phyloP scores from a whole-genome alignment of 2,797 vertebrate species.

The Morus bassanus region DNA sequence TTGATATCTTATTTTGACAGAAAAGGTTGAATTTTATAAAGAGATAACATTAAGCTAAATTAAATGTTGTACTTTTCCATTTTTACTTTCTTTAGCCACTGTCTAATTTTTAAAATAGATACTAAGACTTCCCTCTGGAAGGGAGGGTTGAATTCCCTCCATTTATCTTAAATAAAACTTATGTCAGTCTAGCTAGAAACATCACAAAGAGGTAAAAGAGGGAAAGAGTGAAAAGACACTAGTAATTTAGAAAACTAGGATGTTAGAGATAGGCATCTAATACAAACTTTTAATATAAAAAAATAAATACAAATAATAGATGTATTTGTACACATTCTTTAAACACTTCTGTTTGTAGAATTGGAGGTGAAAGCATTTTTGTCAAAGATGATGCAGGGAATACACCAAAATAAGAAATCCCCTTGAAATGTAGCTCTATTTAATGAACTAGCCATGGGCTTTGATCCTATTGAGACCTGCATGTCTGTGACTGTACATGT shows the following conservation, averaged over 20 bases:
- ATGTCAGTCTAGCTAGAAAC: background rate
- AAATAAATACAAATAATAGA: background rate
- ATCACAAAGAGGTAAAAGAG: background rate
- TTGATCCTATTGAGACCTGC: background rate
- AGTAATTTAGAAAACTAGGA: background rate
- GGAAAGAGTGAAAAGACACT: background rate
- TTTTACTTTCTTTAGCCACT: background rate
- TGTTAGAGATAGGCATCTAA: background rate
- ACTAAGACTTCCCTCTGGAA: background rate
- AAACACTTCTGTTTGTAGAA: background rate
- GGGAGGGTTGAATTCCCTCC: background rate
- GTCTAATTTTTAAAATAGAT: background rate
- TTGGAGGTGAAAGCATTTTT: background rate
- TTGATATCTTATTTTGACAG: background rate
- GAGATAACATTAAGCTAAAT: background rate
- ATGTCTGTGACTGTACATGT: fast-evolving
- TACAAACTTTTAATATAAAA: background rate
- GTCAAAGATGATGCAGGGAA: background rate
- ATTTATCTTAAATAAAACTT: background rate
- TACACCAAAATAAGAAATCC: background rate
- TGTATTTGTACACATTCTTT: background rate
- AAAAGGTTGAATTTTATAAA: background rate
- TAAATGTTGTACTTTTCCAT: background rate
- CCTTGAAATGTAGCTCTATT: background rate
- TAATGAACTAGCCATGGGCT: background rate